Evolutionary conservation across 2,888 invertebrate species (phyloP), one percentile per base, ranked within the genome.

Genomic region (Drosophila acutilabella): DNA sequence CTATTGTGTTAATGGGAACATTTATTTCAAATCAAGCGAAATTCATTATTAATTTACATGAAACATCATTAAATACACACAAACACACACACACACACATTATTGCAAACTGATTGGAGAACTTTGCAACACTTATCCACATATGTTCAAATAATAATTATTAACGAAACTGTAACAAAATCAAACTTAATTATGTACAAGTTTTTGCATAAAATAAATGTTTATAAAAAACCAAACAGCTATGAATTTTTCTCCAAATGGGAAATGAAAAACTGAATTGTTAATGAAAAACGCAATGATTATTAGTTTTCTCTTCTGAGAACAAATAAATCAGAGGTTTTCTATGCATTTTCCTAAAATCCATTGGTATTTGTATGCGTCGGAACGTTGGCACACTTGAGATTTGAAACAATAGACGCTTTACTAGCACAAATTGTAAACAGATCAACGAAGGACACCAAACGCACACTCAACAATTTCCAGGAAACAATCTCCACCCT

Each of bases 201-300:
- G 84, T 82, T 86, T 85, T 88, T 86, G 70, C 81, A 78, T 72
- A 83, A 78, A 88, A 88, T 89, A 87, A 86, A 87, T 83, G 87
- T 87, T 89, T 79, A 74, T 81, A 87, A 74, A 79, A 74, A 73
- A 58, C 44, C 42, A 51, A 64, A 73, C 67, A 13, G 6, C 8
- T 13, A 11, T n/a, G 13, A 8, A 14, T 40, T 61, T 61, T 11
- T 16, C n/a, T 44, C 0, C 4, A 23, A 23, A 23, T 23, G 23
- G 23, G 7, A 7, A 26, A 26, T 26, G 26, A 26, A 26, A n/a
- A n/a, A n/a, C n/a, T n/a, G n/a, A n/a, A n/a, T n/a, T n/a, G n/a
- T n/a, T n/a, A n/a, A n/a, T n/a, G n/a, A n/a, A n/a, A n/a, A 26
- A 26, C 7, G 0, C 30, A 8, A 0, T 30, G 8, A 1, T 30